Base-by-base conservation (phyloP, 2,888 invertebrate species). In the Acanthosepion esculentum region DNA sequence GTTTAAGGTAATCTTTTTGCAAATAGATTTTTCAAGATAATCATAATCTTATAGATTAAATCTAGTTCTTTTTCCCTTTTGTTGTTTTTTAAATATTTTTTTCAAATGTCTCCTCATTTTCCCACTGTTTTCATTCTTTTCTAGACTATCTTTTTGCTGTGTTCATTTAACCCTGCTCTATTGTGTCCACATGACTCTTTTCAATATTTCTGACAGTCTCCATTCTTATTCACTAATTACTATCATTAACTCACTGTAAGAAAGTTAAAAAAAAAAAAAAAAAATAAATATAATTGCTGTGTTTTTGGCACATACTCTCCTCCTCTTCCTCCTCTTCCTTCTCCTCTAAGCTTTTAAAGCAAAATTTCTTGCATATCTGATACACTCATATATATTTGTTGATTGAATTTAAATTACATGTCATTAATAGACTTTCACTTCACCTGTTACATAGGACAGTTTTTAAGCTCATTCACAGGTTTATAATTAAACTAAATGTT, bases 11-110 rank as follows among this genome's bases (percentile, higher is more conserved):
- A 59, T 59, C 59, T 59, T 59, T 59, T 59, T 59, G 23, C 59
- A 6, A 59, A 59, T 59, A 59, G 20, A 59, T 18, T 20, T 78
- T n/a, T 78, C n/a, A 78, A 78, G n/a, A 78, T n/a, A 78, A n/a
- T 78, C 78, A n/a, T n/a, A 78, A 78, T 78, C 33, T 78, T 33
- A 78, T 78, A 78, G n/a, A 78, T 78, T 78, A 78, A n/a, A 78
- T 78, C 15, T 78, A 78, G 18, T 18, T 78, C 33, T 5, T 78
- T 78, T 78, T 78, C 78, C 12, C 33, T 26, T 4, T 64, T 29
- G 0, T 64, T n/a, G 33, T 78, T n/a, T 78, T 78, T 78, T 12
- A 15, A n/a, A n/a, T 78, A 12, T 78, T 20, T 59, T 59, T 59
- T 23, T 78, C 64, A 8, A 64, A 26, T 64, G 8, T 26, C 64